phyloP scores from a whole-genome alignment of 2,888 invertebrate genomes.

The Euplexia lucipara region DNA sequence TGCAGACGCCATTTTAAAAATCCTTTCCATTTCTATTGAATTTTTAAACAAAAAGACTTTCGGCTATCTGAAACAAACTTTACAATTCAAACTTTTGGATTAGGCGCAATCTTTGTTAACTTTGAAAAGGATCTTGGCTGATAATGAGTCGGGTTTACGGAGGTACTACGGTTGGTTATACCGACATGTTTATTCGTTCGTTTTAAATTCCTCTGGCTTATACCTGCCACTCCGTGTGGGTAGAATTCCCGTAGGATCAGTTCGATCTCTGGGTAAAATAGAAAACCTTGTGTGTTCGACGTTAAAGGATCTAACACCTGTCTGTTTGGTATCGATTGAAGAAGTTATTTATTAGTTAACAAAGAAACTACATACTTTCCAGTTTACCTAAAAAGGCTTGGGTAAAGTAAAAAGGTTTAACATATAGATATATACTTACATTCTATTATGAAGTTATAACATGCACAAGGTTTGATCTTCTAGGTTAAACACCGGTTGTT shows the following conservation, averaged over 20 bases:
- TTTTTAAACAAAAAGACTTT: slow-evolving; percentile 62
- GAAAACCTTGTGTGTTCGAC: slow-evolving; percentile 33
- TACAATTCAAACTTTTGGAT: slow-evolving; percentile 70
- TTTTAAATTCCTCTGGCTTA: slow-evolving; percentile 42
- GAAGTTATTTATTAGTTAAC: slow-evolving; percentile 32
- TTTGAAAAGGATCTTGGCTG: slow-evolving; percentile 61
- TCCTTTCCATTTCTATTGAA: slow-evolving; percentile 53
- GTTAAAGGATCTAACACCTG: slow-evolving; percentile 36
- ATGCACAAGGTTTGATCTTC: too few relatives aligned
- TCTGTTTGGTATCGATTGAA: slow-evolving; percentile 26
- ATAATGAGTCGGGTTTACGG: slow-evolving; percentile 46
- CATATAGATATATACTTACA: too few relatives aligned
- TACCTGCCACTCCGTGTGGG: slow-evolving; percentile 32
- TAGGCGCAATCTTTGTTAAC: slow-evolving; percentile 67
- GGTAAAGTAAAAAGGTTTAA: too few relatives aligned
- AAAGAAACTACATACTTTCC: slow-evolving; percentile 4
- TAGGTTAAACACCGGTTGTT: too few relatives aligned
- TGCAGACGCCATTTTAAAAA: slow-evolving; percentile 33
- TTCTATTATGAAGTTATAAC: too few relatives aligned
- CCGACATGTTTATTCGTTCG: slow-evolving; percentile 20
- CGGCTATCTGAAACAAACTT: slow-evolving; percentile 62
- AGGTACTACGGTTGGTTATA: slow-evolving; percentile 5
- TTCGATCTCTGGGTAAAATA: slow-evolving; percentile 39
- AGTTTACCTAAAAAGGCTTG: too few relatives aligned
- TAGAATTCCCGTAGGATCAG: slow-evolving; percentile 34